These are phyloP conservation scores for Diaprepes abbreviatus DNA, from an alignment of 2,888 invertebrate species.

Conservation along the genomic window DNA sequence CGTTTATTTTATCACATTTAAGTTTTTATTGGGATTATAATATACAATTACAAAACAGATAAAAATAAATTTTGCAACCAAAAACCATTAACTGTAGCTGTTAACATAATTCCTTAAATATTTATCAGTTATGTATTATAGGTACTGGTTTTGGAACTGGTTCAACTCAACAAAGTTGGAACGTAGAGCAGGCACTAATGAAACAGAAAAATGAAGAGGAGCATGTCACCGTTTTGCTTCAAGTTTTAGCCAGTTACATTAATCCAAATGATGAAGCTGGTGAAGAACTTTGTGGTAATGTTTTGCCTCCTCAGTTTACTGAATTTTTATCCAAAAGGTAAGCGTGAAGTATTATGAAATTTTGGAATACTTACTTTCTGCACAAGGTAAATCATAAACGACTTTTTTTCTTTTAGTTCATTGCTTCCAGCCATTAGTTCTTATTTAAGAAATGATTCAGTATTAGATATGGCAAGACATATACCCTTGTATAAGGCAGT, in stretches of 20 bases:
- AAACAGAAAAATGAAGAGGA: constrained; percentile 93
- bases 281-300: constrained; percentile 66
- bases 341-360: too few relatives aligned
- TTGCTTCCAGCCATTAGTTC: constrained; percentile 90
- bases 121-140: too few relatives aligned
- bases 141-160: constrained; percentile 95
- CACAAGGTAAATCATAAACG: too few relatives aligned
- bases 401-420: constrained; percentile 72
- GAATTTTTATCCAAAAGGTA: constrained; percentile 77
- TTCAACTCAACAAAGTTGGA: constrained; percentile 96
- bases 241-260: constrained; percentile 91
- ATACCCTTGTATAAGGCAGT: constrained; percentile 93
- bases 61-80: too few relatives aligned
- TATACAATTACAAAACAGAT: too few relatives aligned
- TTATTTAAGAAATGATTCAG: constrained; percentile 94
- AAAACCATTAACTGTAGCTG: too few relatives aligned
- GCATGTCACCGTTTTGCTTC: constrained; percentile 81
- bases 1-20: too few relatives aligned
- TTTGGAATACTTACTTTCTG: too few relatives aligned
- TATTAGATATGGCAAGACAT: constrained; percentile 96
- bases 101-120: too few relatives aligned
- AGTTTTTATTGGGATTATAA: too few relatives aligned
- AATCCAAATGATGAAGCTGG: constrained; percentile 76
- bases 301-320: constrained; percentile 79
- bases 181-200: constrained; percentile 93